Percentiles rank a stretch among this genome's conserved stretches.
Conservation (phyloP, 1,140 invertebrate species). For the Camponotus floridanus region DNA sequence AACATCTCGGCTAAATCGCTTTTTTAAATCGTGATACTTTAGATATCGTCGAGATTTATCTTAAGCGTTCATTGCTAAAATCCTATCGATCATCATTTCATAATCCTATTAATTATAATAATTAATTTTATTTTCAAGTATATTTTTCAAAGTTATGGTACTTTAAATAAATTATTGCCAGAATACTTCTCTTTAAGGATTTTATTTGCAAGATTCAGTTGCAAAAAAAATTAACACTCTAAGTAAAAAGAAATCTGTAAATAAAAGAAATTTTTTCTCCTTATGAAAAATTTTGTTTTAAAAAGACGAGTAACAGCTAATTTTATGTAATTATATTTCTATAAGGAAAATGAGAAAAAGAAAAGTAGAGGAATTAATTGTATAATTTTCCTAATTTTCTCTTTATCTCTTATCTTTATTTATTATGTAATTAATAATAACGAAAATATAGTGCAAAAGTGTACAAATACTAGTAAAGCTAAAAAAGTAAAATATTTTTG, state of each 20-base stretch:
- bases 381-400: not conserved
- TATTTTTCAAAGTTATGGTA: too few relatives aligned
- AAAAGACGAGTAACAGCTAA: not conserved
- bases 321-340: slow-evolving; percentile 2
- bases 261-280: not conserved
- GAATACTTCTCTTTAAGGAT: too few relatives aligned
- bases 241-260: not conserved
- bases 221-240: not conserved
- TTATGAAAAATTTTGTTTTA: not conserved
- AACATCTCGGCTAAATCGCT: not conserved
- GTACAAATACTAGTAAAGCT: not conserved
- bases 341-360: not conserved
- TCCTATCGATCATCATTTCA: not conserved
- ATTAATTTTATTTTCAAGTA: too few relatives aligned
- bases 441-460: not conserved
- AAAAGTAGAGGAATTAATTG: not conserved
- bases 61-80: not conserved
- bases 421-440: not conserved
- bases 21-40: not conserved
- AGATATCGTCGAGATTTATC: not conserved
- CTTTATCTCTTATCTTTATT: not conserved
- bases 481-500: not conserved
- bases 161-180: too few relatives aligned
- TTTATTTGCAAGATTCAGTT: too few relatives aligned
- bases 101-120: too few relatives aligned